A percentile compares a stretch with the other conserved stretches of the same genome.
Conservation (phyloP, 2,797 vertebrate species). For the Myotis daubentonii region DNA sequence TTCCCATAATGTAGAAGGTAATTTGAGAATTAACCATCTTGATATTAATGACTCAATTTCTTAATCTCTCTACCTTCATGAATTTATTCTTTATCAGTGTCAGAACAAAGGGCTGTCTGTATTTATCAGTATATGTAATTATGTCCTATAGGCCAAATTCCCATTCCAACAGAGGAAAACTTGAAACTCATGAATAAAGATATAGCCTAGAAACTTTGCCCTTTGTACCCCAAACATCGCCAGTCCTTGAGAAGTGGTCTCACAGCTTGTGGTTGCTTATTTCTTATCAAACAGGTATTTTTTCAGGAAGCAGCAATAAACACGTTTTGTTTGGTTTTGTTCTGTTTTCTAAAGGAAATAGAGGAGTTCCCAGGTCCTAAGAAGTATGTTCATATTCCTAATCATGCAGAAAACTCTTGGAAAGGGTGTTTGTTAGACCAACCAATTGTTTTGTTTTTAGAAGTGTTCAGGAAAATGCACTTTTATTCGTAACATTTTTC, state of each 20-base stretch:
- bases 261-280: background rate
- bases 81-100: background rate
- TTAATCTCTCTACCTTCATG: background rate
- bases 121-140: background rate
- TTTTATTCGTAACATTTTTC: conserved; percentile 37
- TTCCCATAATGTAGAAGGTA: background rate
- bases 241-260: background rate
- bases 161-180: background rate
- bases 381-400: background rate
- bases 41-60: background rate
- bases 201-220: background rate
- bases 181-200: background rate
- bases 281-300: conserved; percentile 45
- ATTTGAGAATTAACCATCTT: background rate
- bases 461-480: background rate
- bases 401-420: conserved; percentile 50
- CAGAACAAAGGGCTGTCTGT: background rate
- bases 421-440: conserved; percentile 3
- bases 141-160: background rate
- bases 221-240: background rate
- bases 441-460: conserved; percentile 22
- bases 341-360: conserved; percentile 49
- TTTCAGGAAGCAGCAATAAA: conserved; percentile 12
- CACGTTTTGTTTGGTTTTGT: background rate
- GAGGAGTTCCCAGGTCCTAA: conserved; percentile 22